A percentile compares a stretch with the other conserved stretches of the same genome.
Evolutionary conservation across 1,140 invertebrate genomes (phyloP).

Genomic region (Pogonomyrmex californicus): DNA sequence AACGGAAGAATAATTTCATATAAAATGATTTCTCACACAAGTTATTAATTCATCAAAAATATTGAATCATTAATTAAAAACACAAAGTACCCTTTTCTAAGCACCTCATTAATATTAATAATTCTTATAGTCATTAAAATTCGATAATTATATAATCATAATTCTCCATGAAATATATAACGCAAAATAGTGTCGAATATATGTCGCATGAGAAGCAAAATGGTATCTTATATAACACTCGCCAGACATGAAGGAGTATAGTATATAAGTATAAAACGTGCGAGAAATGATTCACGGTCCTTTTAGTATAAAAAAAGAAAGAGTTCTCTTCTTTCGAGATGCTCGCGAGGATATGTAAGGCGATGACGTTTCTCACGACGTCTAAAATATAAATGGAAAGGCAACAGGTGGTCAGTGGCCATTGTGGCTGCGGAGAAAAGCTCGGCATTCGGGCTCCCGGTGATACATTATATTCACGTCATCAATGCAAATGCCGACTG

Average conservation of each 20-base stretch:
- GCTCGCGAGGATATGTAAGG: slow-evolving; percentile 77
- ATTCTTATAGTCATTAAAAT: neutral
- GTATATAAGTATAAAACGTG: neutral
- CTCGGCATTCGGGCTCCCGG: slow-evolving; percentile 78
- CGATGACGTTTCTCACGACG: slow-evolving; percentile 74
- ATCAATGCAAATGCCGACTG: slow-evolving; percentile 83
- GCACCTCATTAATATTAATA: neutral
- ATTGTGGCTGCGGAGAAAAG: slow-evolving; percentile 82
- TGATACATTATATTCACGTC: slow-evolving; percentile 85
- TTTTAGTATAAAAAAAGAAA: slow-evolving; percentile 25
- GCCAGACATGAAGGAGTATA: neutral
- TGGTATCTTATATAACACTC: neutral
- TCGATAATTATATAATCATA: neutral
- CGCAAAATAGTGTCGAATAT: neutral
- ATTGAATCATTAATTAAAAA: neutral
- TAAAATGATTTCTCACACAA: slow-evolving; percentile 2
- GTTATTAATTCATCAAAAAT: neutral
- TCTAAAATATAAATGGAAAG: slow-evolving; percentile 86
- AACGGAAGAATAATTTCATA: neutral
- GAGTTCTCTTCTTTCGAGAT: slow-evolving; percentile 48
- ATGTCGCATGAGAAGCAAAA: neutral
- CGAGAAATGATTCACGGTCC: slow-evolving; percentile 24
- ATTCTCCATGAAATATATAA: neutral
- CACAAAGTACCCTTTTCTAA: neutral
- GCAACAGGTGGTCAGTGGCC: slow-evolving; percentile 86